Evolutionary conservation across 2,113 vertebrate species (phyloP), one percentile per base, ranked within the genome.

Genomic region (Salminus brasiliensis): DNA sequence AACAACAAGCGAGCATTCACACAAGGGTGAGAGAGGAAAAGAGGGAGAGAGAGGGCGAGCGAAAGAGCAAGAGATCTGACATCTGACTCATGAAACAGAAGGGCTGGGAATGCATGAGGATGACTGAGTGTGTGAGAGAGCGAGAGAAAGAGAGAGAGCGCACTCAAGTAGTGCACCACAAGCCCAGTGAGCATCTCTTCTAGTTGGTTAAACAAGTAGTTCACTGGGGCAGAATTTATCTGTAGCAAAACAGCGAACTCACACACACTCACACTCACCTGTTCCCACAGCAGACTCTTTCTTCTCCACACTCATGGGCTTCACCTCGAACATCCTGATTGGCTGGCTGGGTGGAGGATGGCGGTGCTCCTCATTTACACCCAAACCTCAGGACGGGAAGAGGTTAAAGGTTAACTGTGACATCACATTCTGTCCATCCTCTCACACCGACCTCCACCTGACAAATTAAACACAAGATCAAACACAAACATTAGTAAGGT

Each of bases 241-340:
- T 78, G 86, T 87, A 86, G 87, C 62, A 62, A 23, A 41, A 65
- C 47, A 66, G n/a, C 65, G 25, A 23, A 21, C 41, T 27, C 18
- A 72, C 59, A 10, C 36, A 63, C 4, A 30, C 21, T 13, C 43
- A 69, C 53, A 69, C 47, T 85, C 76, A 97, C 97, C 97, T 86
- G 95, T 94, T 91, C 95, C 85, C 39, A 91, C 94, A 88, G 95
- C 95, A 2, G 93, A 90, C 85, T 93, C 94, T 68, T 89, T 91
- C 86, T 93, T 94, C 88, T 94, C 93, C 91, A 93, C 93, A 81
- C 87, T 95, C 92, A 96, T 96, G 84, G 94, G 93, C 93, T 92
- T 94, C 85, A 92, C 93, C 92, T 97, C 94, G 88, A 93, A 93
- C 91, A 88, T 96, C 91, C 93, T 32, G 85, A 76, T 71, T 78